phyloP scores from a whole-genome alignment of 2,888 invertebrate genomes.

The Epirrita christyi region DNA sequence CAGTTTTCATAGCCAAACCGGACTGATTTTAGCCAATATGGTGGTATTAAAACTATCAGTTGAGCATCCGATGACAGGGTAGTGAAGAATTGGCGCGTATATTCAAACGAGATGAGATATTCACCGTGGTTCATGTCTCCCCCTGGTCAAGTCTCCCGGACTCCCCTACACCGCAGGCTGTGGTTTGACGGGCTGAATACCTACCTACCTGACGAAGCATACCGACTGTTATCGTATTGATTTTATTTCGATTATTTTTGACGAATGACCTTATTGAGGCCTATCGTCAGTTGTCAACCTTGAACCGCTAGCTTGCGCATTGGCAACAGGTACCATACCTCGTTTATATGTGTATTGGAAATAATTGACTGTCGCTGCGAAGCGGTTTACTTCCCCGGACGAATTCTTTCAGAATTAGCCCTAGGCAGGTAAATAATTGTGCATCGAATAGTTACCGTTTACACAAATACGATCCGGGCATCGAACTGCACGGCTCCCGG shows the following conservation, averaged over 20 bases:
- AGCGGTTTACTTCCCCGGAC: no score
- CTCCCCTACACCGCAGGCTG: constrained; percentile 22
- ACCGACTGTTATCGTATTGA: constrained; percentile 9
- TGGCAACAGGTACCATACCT: no score
- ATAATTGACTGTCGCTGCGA: no score
- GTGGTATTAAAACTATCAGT: no score
- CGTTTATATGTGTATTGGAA: not conserved
- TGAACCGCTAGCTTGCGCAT: constrained; percentile 16
- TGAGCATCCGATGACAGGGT: no score
- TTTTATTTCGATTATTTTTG: constrained; percentile 8
- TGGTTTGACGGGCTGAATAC: constrained; percentile 34
- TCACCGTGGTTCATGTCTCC: no score
- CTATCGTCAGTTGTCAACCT: constrained; percentile 23
- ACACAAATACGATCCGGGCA: constrained; percentile 54
- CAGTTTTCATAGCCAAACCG: no score
- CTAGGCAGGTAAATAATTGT: constrained; percentile 15
- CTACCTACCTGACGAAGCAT: constrained; percentile 1
- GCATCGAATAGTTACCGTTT: constrained; percentile 63
- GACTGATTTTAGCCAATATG: no score
- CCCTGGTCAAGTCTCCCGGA: no score
- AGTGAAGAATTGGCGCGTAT: no score
- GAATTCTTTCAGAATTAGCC: no score
- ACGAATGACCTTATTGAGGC: constrained; percentile 26
- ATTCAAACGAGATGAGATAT: no score
- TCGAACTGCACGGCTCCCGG: constrained; percentile 65